These are phyloP conservation scores for Clarias pachynema DNA, from an alignment of 2,797 vertebrate genomes.

Conservation along the genomic window DNA sequence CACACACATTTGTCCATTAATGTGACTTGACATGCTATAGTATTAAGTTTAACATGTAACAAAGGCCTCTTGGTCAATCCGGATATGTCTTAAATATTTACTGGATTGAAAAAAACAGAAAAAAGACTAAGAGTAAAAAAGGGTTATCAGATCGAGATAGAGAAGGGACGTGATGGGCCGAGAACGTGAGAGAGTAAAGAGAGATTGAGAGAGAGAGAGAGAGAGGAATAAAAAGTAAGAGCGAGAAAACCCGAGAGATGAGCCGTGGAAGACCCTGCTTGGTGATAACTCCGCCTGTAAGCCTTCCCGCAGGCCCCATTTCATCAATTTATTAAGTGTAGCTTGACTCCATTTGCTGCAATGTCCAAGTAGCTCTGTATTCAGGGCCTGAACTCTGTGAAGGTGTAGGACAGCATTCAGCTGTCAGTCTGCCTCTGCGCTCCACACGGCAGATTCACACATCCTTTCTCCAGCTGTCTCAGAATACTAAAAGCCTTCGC, in stretches of 20 bases:
- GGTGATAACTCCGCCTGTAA: conserved; percentile 16
- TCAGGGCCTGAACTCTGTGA: not conserved
- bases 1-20: conserved; percentile 65
- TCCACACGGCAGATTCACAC: conserved; percentile 15
- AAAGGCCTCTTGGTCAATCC: not conserved
- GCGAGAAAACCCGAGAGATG: not conserved
- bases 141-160: not conserved
- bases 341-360: conserved; percentile 35
- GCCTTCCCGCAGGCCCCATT: conserved; percentile 36
- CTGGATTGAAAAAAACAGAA: conserved; percentile 19
- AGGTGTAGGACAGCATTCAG: conserved; percentile 2
- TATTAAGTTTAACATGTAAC: no score
- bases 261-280: conserved; percentile 15
- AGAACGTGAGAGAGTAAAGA: not conserved
- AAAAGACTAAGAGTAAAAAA: not conserved
- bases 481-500: conserved; percentile 24
- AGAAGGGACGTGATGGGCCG: not conserved
- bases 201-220: not conserved
- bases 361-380: conserved; percentile 19
- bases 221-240: conserved; percentile 8
- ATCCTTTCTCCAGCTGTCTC: conserved; percentile 9
- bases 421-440: conserved; percentile 6
- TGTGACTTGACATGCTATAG: conserved; percentile 38
- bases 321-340: conserved; percentile 38
- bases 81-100: not conserved